Conservation (phyloP, 2,113 vertebrate genomes). For the Menidia beryllina region DNA sequence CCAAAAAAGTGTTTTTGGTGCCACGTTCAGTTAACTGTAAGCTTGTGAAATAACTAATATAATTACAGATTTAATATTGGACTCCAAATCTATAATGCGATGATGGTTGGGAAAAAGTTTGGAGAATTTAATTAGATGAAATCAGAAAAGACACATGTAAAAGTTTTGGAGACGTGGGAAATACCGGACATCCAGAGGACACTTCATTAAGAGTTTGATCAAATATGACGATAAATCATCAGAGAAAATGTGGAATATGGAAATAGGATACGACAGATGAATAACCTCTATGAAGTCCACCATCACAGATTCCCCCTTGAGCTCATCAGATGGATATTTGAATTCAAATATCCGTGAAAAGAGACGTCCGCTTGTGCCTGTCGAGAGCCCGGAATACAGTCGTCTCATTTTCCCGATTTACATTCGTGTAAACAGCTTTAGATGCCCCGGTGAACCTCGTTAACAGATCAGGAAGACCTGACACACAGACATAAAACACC, state of each 20-base stretch:
- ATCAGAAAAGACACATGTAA: not conserved
- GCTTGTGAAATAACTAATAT: too few species aligned
- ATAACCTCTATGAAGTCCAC: too few species aligned
- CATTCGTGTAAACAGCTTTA: conserved; percentile 31
- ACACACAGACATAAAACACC: conserved; percentile 35
- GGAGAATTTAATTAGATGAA: too few species aligned
- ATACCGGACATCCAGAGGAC: conserved; percentile 17
- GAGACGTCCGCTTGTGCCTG: not conserved
- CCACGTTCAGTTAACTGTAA: too few species aligned
- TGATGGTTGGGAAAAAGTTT: not conserved
- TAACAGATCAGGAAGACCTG: conserved; percentile 17
- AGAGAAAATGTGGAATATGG: not conserved
- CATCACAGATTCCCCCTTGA: not conserved
- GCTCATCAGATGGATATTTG: conserved; percentile 3
- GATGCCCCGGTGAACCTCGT: conserved; percentile 30
- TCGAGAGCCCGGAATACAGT: conserved; percentile 6
- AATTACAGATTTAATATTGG: not conserved
- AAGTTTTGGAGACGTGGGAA: not conserved
- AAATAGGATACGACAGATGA: not conserved
- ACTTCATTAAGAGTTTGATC: conserved; percentile 5
- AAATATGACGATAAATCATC: not conserved
- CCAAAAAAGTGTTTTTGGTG: too few species aligned
- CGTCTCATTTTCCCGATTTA: not conserved
- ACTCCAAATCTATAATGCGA: conserved; percentile 4
- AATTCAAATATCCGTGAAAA: not conserved